phyloP scores from a whole-genome alignment of 2,113 vertebrate genomes.

The Agelaius tricolor region DNA sequence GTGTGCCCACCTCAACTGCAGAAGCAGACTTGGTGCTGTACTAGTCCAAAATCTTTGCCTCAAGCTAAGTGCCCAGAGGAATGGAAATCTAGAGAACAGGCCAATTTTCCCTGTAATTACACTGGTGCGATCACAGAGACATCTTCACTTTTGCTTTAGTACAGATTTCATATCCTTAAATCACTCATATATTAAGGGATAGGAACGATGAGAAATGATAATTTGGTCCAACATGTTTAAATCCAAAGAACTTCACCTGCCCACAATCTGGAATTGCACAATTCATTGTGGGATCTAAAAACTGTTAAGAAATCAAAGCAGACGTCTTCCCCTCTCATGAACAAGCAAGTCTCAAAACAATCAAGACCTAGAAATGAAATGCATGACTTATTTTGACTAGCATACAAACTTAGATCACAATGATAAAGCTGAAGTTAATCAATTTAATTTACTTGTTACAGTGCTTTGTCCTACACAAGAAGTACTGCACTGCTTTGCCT shows the following conservation, averaged over 20 bases:
- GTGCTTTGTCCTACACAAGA: background rate
- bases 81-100: background rate
- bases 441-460: constrained; percentile 36
- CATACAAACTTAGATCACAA: constrained; percentile 16
- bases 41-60: background rate
- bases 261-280: background rate
- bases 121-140: background rate
- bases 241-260: background rate
- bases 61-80: background rate
- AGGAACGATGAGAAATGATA: background rate
- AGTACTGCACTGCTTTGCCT: background rate
- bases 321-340: background rate
- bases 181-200: background rate
- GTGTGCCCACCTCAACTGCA: background rate
- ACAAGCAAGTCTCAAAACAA: constrained; percentile 46
- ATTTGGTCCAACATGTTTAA: background rate
- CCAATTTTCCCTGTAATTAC: background rate
- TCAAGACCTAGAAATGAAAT: constrained; percentile 13
- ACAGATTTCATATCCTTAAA: background rate
- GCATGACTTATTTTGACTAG: constrained; percentile 34
- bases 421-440: constrained; percentile 43
- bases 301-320: background rate
- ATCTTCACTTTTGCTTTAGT: background rate
- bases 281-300: background rate
- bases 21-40: background rate